Conservation (phyloP, 2,797 vertebrate genomes). For the Odontamblyopus lacepedii region DNA sequence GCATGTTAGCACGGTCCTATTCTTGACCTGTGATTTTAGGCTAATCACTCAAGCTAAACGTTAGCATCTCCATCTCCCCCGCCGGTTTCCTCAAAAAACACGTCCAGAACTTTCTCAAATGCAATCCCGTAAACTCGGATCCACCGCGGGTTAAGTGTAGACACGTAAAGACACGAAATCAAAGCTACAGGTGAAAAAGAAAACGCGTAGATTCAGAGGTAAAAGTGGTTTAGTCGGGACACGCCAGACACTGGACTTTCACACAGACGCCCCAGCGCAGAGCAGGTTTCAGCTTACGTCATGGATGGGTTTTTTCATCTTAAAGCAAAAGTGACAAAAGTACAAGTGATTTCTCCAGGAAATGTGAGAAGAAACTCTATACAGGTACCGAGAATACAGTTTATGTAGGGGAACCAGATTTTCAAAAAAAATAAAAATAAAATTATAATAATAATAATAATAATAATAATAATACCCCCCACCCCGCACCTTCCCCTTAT, state of each 20-base stretch:
- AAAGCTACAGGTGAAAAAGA: conserved; percentile 32
- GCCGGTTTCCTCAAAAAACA: conserved; percentile 59
- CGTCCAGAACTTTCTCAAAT: conserved; percentile 57
- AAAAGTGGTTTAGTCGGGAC: conserved; percentile 11
- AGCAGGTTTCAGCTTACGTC: conserved; percentile 75
- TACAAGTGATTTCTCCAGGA: too few relatives aligned
- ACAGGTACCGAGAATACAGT: too few relatives aligned
- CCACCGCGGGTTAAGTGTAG: too few relatives aligned
- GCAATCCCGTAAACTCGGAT: conserved; percentile 35
- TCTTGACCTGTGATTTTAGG: conserved; percentile 64
- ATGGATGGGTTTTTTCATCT: conserved; percentile 50
- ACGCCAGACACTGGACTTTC: conserved; percentile 66
- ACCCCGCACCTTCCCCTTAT: too few relatives aligned
- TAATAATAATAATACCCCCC: too few relatives aligned
- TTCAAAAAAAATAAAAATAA: too few relatives aligned
- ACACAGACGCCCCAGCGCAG: conserved; percentile 40
- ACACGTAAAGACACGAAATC: conserved; percentile 3
- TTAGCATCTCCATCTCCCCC: conserved; percentile 79
- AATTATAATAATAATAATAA: too few relatives aligned
- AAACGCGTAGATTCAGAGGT: conserved; percentile 39
- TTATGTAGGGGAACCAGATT: too few relatives aligned
- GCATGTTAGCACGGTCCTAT: conserved; percentile 64
- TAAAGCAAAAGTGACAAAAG: conserved; percentile 61
- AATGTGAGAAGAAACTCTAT: too few relatives aligned
- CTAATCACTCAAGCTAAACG: conserved; percentile 70